phyloP scores from a whole-genome alignment of 2,888 invertebrate genomes.

The Loripinus fragilis region DNA sequence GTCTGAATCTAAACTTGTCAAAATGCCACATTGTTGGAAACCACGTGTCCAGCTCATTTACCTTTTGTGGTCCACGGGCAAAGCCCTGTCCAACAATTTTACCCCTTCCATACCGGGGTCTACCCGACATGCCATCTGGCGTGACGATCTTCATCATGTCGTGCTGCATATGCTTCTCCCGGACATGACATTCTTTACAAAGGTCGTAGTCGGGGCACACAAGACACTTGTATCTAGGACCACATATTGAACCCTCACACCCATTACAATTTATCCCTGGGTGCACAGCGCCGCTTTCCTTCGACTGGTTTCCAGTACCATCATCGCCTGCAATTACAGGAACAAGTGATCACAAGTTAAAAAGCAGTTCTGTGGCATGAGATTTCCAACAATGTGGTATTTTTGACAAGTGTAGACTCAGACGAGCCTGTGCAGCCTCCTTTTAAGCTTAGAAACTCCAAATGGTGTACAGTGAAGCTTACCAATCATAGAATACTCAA shows the following conservation, averaged over 20 bases:
- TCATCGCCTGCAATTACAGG: no score
- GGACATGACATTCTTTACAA: constrained; percentile 89
- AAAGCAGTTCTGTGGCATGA: no score
- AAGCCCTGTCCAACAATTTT: constrained; percentile 26
- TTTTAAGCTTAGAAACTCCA: no score
- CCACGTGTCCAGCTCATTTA: no score
- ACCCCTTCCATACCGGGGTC: constrained; percentile 24
- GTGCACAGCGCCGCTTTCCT: constrained; percentile 83
- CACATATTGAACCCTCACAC: constrained; percentile 88
- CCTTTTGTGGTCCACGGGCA: no score
- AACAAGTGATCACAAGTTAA: no score
- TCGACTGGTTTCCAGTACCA: no score
- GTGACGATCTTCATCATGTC: constrained; percentile 89
- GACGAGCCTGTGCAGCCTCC: background rate
- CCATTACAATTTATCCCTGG: constrained; percentile 89
- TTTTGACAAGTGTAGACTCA: background rate
- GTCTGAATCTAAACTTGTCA: no score
- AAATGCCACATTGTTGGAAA: no score
- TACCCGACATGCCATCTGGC: constrained; percentile 50
- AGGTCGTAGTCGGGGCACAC: constrained; percentile 92
- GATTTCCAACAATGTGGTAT: background rate
- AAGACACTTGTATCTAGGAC: constrained; percentile 93
- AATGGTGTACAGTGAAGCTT: no score
- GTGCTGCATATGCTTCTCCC: constrained; percentile 86
- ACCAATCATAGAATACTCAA: no score